Base-by-base conservation (phyloP, 2,113 vertebrate species). In the Uria aalge region DNA sequence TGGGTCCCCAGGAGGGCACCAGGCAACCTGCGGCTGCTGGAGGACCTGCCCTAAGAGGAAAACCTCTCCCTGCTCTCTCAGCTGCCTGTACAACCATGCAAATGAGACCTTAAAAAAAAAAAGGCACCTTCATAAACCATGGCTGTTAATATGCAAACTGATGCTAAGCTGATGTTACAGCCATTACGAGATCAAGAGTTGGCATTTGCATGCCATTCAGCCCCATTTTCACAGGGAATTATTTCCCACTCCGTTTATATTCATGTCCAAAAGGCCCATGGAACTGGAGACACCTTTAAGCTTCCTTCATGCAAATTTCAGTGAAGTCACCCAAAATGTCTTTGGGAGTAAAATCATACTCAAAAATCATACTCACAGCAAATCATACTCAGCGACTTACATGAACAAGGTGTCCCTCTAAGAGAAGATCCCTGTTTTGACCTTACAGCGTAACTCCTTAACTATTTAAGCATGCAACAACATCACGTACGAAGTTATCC, bases 401-500 rank as follows among this genome's bases (percentile, higher is more conserved):
- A 16, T 0, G 0, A 55, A n/a, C 29, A 14, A 64, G 26, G 53
- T 18, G 5, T 15, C 22, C 20, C 40, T 32, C 40, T 6, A 32
- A 14, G 8, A 74, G 23, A 19, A 29, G 22, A 50, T 2, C 26
- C 38, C 40, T 22, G 1, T 12, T 68, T 40, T 27, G 40, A 41
- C n/a, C 56, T 27, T 30, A 12, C 17, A 41, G 23, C 13, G 1
- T 4, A 16, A n/a, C 38, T 40, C 40, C 79, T 76, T 8, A 15
- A 30, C 5, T 11, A 10, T 22, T 62, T 15, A 14, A n/a, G 24
- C 48, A 26, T 63, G 32, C 30, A 9, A 3, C 19, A 30, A 47
- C 38, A 29, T 34, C 29, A 9, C 17, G 1, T 10, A 20, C 3
- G 1, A 9, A 11, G 21, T 15, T 14, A 22, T 1, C 43, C 43